These are phyloP conservation scores for Cancer borealis DNA, from an alignment of 2,888 invertebrate species.

Conservation along the genomic window DNA sequence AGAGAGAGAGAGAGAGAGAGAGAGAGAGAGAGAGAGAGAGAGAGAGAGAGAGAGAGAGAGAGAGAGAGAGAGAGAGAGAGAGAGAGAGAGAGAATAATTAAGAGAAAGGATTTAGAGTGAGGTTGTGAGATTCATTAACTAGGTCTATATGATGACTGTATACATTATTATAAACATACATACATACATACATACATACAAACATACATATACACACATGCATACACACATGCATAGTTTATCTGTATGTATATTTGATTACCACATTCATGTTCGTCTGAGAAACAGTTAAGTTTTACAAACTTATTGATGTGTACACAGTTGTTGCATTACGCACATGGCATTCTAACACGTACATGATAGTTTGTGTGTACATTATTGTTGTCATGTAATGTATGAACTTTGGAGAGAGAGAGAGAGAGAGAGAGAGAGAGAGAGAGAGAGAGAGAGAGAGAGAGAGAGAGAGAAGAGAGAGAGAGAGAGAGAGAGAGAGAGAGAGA, in stretches of 20 bases:
- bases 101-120: not conserved
- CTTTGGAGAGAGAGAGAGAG: not conserved
- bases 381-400: no score
- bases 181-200: constrained; percentile 20
- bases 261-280: no score
- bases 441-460: not conserved
- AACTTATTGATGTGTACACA: no score
- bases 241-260: not conserved
- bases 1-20: not conserved
- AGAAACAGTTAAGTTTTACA: no score
- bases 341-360: no score
- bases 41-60: constrained; percentile 7
- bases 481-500: constrained; percentile 14
- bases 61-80: constrained; percentile 14
- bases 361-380: no score
- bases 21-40: not conserved
- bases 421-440: not conserved
- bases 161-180: not conserved
- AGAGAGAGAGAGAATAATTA: not conserved
- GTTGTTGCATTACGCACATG: no score
- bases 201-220: not conserved
- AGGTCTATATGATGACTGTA: not conserved
- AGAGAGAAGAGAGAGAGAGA: constrained; percentile 7
- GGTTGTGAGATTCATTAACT: not conserved
- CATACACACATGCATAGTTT: not conserved